Evolutionary conservation across 2,113 vertebrate species (phyloP).

Genomic region (Lamprologus sp.): DNA sequence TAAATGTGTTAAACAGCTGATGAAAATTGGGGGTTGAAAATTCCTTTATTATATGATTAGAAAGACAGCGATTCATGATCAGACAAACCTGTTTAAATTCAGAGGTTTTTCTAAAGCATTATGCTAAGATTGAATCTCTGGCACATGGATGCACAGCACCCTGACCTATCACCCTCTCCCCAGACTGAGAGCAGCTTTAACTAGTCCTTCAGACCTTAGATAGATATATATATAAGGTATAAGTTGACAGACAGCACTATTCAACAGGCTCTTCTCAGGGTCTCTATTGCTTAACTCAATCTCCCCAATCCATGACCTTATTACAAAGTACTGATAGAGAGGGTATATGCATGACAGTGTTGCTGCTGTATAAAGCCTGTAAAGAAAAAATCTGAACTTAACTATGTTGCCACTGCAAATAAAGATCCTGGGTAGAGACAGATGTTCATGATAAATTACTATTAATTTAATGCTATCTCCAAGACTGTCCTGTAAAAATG

Average conservation of each 20-base stretch:
- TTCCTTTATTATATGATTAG: not conserved
- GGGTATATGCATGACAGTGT: conserved; percentile 4
- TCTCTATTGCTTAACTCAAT: conserved; percentile 2
- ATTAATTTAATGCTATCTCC: not conserved
- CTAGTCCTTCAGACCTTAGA: not conserved
- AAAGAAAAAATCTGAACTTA: not conserved
- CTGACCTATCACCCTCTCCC: not conserved
- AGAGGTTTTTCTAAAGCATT: not conserved
- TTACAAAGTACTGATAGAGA: not conserved
- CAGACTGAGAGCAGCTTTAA: not conserved
- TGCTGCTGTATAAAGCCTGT: not conserved
- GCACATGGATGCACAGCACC: not conserved
- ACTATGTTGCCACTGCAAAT: not conserved
- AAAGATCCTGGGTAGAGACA: not conserved
- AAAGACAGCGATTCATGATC: not conserved
- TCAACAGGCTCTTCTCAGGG: not conserved
- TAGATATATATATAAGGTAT: not conserved
- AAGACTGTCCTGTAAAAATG: not conserved
- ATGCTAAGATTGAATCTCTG: not conserved
- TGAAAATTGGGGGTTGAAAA: not conserved
- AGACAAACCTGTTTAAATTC: not conserved
- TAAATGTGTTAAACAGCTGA: not conserved
- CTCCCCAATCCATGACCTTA: conserved; percentile 9
- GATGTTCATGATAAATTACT: not conserved
- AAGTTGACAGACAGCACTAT: conserved; percentile 1